A percentile compares a stretch with the other conserved stretches of the same genome.
These are phyloP conservation scores for Setophaga coronata DNA, from an alignment of 2,113 vertebrate species.

Conservation along the genomic window DNA sequence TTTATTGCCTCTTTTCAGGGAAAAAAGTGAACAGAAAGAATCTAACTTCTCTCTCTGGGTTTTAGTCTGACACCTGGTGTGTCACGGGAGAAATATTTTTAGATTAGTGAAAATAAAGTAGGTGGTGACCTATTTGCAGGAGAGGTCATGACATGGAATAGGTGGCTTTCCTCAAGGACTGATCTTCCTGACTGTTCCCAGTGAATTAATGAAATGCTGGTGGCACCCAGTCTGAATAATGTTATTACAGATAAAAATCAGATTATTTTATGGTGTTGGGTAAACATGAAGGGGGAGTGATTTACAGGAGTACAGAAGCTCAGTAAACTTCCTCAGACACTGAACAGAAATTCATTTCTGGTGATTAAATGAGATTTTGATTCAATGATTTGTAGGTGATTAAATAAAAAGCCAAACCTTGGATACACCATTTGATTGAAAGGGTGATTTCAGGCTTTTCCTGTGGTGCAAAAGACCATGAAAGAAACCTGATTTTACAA, in stretches of 20 bases:
- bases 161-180: background rate
- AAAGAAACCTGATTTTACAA: background rate
- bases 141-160: background rate
- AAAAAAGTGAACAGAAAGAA: background rate
- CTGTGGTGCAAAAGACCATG: background rate
- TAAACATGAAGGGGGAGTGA: background rate
- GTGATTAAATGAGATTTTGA: background rate
- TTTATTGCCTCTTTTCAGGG: background rate
- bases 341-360: background rate
- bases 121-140: background rate
- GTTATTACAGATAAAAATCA: background rate
- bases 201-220: background rate
- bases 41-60: background rate
- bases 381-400: background rate
- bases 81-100: background rate
- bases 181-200: background rate
- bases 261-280: background rate
- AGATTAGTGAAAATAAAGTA: background rate
- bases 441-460: background rate
- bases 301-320: background rate
- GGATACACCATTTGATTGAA: fast-evolving
- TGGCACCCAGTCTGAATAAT: background rate
- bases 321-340: background rate
- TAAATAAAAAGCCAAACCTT: background rate
- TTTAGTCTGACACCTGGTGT: background rate